A percentile compares a stretch with the other conserved stretches of the same genome.
Conservation (phyloP, 2,888 invertebrate species). For the Erebia ligea region DNA sequence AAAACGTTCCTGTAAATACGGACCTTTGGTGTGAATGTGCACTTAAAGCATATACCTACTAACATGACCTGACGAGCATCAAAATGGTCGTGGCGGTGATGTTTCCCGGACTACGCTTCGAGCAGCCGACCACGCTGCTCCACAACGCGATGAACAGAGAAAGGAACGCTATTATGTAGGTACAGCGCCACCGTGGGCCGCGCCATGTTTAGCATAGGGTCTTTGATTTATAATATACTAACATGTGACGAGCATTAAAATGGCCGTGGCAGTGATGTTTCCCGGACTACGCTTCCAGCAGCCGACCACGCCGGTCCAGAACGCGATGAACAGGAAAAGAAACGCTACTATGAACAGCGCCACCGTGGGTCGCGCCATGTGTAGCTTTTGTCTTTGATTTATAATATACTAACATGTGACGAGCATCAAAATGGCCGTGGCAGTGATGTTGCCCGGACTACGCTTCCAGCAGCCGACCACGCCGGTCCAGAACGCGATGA, state of each 20-base stretch:
- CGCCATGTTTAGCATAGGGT: background rate
- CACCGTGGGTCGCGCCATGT: slow-evolving; percentile 79
- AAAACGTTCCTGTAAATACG: too few species aligned
- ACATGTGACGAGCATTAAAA: background rate
- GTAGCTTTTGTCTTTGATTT: background rate
- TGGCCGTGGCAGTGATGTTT: background rate
- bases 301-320: slow-evolving; percentile 2
- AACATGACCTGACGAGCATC: background rate
- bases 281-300: slow-evolving; percentile 4
- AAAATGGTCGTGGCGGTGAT: background rate
- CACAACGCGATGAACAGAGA: background rate
- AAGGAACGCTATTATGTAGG: background rate
- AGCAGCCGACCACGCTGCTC: background rate
- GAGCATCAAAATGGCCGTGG: slow-evolving; percentile 3
- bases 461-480: slow-evolving; percentile 8
- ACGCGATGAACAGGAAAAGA: background rate
- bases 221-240: background rate
- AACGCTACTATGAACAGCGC: slow-evolving; percentile 2
- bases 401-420: background rate
- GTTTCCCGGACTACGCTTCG: background rate
- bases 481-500: slow-evolving; percentile 1
- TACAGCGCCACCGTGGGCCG: slow-evolving; percentile 78
- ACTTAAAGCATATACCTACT: too few species aligned
- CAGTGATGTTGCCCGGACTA: slow-evolving; percentile 3
- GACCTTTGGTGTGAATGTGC: too few species aligned